phyloP scores from a whole-genome alignment of 1,140 invertebrate genomes.

The Meloidogyne hapla region DNA sequence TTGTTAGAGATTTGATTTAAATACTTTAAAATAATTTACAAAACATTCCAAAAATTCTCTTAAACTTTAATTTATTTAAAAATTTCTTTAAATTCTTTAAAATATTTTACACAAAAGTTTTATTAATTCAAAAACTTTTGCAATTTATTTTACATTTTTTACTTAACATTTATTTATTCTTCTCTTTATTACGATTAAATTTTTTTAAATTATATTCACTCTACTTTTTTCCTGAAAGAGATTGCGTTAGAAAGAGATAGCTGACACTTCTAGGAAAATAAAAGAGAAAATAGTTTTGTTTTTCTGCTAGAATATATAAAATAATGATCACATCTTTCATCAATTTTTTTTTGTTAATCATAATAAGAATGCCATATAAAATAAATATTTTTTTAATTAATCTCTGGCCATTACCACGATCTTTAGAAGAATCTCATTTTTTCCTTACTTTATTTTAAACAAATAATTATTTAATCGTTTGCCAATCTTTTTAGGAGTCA shows the following conservation, averaged over 20 bases:
- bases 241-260: too few species aligned
- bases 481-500: too few species aligned
- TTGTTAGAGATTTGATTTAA: too few species aligned
- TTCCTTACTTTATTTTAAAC: neutral
- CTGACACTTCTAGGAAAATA: neutral
- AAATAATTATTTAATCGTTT: too few species aligned
- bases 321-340: neutral
- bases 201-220: neutral
- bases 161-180: too few species aligned
- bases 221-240: neutral
- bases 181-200: conserved; percentile 3
- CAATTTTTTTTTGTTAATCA: neutral
- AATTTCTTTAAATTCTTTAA: neutral
- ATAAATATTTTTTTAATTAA: too few species aligned
- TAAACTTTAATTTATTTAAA: neutral
- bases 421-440: neutral
- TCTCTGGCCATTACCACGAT: too few species aligned
- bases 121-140: neutral
- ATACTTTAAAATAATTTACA: too few species aligned
- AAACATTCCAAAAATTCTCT: too few species aligned
- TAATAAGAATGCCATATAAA: too few species aligned
- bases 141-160: too few species aligned
- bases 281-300: neutral
- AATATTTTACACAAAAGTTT: conserved; percentile 1
- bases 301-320: neutral